Conservation (phyloP, 2,113 vertebrate species). For the Psophia crepitans region DNA sequence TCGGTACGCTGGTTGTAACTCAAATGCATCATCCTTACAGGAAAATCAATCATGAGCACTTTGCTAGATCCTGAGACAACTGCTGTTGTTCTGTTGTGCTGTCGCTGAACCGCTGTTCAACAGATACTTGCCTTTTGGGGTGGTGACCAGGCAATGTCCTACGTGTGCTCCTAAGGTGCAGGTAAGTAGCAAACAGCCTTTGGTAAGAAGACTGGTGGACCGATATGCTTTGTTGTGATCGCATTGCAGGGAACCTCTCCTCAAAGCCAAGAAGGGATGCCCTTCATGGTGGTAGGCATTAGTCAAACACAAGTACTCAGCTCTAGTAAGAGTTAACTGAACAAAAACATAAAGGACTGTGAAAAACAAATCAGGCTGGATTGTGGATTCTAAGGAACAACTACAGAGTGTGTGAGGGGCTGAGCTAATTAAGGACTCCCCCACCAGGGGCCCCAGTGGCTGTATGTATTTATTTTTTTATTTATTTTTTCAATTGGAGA, state of each 20-base stretch:
- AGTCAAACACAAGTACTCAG: background rate
- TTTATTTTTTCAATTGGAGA: constrained; percentile 23
- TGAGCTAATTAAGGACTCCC: background rate
- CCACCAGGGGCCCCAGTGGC: background rate
- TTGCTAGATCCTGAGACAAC: background rate
- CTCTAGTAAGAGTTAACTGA: background rate
- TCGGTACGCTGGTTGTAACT: background rate
- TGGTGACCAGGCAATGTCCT: background rate
- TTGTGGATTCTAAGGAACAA: background rate
- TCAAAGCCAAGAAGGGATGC: background rate
- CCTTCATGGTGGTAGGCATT: background rate
- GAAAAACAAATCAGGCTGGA: background rate
- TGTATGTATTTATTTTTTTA: background rate
- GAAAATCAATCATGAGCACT: background rate
- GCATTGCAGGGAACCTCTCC: background rate
- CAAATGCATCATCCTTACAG: background rate
- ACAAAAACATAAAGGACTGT: background rate
- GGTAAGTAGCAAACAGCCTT: background rate
- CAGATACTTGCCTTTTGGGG: background rate
- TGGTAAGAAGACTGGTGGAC: background rate
- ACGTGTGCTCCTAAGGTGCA: background rate
- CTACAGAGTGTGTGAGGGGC: background rate
- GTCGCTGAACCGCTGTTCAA: background rate
- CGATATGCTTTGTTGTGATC: background rate
- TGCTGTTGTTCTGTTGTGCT: background rate